Conservation (phyloP, 2,888 invertebrate genomes). For the Saturnia japonica region DNA sequence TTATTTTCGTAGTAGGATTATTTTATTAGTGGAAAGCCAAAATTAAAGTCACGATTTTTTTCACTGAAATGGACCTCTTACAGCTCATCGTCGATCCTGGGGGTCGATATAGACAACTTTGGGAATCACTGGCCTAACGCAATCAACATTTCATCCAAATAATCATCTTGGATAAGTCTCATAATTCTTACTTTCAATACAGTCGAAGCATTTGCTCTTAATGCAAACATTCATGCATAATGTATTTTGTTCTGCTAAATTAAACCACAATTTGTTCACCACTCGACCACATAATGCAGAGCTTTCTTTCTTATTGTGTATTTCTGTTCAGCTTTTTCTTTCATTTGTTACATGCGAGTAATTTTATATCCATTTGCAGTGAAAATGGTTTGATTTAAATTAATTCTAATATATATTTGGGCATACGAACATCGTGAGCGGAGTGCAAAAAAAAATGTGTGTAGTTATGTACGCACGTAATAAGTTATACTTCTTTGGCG, state of each 20-base stretch:
- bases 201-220: constrained; percentile 7
- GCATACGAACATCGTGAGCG: too few species aligned
- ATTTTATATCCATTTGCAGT: not conserved
- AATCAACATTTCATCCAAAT: not conserved
- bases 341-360: not conserved
- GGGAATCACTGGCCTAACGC: too few species aligned
- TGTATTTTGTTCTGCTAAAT: constrained; percentile 9
- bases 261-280: constrained; percentile 5
- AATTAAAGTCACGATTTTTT: too few species aligned
- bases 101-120: too few species aligned
- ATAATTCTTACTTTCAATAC: constrained; percentile 6
- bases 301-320: not conserved
- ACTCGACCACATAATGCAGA: not conserved
- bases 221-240: constrained; percentile 4
- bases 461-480: too few species aligned
- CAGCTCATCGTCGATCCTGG: too few species aligned
- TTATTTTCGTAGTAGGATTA: too few species aligned
- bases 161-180: not conserved
- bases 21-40: too few species aligned
- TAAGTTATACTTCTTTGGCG: too few species aligned
- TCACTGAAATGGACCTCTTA: too few species aligned
- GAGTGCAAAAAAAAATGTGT: too few species aligned
- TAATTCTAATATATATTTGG: not conserved
- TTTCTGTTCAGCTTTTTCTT: not conserved
- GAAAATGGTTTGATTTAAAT: not conserved